phyloP scores from a whole-genome alignment of 2,888 invertebrate species.

The Criorhina ranunculi region DNA sequence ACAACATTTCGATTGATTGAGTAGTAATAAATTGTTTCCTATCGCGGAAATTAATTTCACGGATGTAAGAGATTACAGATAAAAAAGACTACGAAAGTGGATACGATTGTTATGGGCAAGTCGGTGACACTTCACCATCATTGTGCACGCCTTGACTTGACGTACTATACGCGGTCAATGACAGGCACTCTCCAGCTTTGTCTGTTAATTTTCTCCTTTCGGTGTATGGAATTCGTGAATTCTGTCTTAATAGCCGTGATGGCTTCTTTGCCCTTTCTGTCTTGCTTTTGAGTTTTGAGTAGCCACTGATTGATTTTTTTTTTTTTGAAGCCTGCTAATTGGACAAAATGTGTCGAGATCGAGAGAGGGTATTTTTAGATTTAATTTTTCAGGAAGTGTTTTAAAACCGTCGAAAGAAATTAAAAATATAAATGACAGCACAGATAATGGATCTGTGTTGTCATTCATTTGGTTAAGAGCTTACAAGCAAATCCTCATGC shows the following conservation, averaged over 20 bases:
- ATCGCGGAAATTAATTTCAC: constrained; percentile 70
- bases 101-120: constrained; percentile 15
- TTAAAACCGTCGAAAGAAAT: neutral
- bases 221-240: constrained; percentile 4
- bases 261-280: constrained; percentile 35
- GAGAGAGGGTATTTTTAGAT: constrained; percentile 14
- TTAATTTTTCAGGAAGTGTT: constrained; percentile 18
- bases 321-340: constrained; percentile 29
- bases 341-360: constrained; percentile 13
- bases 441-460: constrained; percentile 36
- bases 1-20: constrained; percentile 33
- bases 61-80: constrained; percentile 52
- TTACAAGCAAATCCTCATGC: neutral
- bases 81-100: constrained; percentile 13
- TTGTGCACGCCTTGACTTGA: neutral
- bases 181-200: constrained; percentile 4
- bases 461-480: constrained; percentile 47
- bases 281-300: neutral
- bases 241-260: constrained; percentile 13
- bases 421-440: neutral
- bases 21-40: constrained; percentile 20
- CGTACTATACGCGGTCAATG: constrained; percentile 3
- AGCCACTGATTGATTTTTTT: constrained; percentile 19
- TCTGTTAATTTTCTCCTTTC: neutral
- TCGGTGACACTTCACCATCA: constrained; percentile 5